Percentiles rank a stretch among this genome's conserved stretches.
Conservation (phyloP, 2,113 vertebrate species). For the Osmerus eperlanus region DNA sequence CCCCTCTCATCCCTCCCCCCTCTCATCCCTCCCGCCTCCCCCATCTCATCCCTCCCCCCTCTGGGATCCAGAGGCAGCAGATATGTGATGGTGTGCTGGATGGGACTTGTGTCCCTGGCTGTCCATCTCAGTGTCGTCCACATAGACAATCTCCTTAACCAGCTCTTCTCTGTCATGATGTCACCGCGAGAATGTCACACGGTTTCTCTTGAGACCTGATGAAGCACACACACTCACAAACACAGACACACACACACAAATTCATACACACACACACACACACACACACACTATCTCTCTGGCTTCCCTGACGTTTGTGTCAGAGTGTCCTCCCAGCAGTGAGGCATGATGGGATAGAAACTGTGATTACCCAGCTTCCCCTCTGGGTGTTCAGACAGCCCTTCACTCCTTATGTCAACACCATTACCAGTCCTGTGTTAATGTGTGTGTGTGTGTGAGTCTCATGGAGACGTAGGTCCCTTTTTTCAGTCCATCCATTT, state of each 20-base stretch:
- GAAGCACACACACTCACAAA: not conserved
- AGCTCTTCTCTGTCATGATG: not conserved
- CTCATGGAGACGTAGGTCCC: conserved; percentile 7
- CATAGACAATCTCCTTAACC: too few species aligned
- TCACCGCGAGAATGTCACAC: not conserved
- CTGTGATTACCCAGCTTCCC: conserved; percentile 29
- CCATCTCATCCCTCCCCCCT: too few species aligned
- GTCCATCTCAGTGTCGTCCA: not conserved
- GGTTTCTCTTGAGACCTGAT: not conserved
- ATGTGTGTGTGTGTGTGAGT: conserved; percentile 21
- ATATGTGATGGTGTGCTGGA: too few species aligned
- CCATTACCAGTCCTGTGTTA: conserved; percentile 23
- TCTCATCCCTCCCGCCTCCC: too few species aligned
- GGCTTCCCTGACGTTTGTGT: conserved; percentile 15
- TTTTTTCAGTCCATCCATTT: not conserved
- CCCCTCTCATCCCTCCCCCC: too few species aligned
- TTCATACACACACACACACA: conserved; percentile 1
- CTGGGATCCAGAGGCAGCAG: too few species aligned
- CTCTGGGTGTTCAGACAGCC: conserved; percentile 3
- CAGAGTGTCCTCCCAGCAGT: conserved; percentile 21
- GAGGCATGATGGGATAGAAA: conserved; percentile 17
- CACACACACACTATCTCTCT: not conserved
- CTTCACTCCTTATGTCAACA: conserved; percentile 32
- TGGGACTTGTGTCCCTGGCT: not conserved
- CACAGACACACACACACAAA: not conserved